Base-by-base conservation (phyloP, 2,888 invertebrate genomes). In the Chloromyia formosa region DNA sequence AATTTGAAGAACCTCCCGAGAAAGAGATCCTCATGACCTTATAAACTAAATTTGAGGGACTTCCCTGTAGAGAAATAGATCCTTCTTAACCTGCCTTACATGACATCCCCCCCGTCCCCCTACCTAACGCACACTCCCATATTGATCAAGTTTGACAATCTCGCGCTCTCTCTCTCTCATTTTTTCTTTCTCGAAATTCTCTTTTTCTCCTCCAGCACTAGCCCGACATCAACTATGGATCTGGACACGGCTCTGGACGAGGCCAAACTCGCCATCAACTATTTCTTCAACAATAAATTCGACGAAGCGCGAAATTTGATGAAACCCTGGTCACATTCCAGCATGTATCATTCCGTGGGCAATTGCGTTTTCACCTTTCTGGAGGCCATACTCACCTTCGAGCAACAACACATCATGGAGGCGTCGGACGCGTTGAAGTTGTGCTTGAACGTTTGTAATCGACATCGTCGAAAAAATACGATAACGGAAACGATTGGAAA, bases 331-430 rank as follows among this genome's bases (percentile, higher is more conserved):
- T 90, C 93, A 4, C 88, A 90, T 66, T 88, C 88, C 61, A 96
- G 96, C 77, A 90, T 97, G 88, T 98, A 98, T 83, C 98, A 98
- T 86, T 92, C 97, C 1, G 87, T 97, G 74, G 97, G 97, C 1
- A 90, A 92, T 77, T 91, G 94, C 3, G 94, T 96, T 40, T 95
- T 98, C 82, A 88, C 93, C 80, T 97, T 95, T 83, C 89, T 98
- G 49, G 96, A 97, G 82, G 97, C 97, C 0, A 91, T 96, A 82
- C 88, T 98, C 81, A 97, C 97, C 1, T 95, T 96, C 82, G 97
- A 98, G 83, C 92, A 91, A 80, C 87, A 87, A 75, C 91, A 94
- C 80, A 93, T 96, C 76, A 89, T 88, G 77, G 86, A 88, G 75
- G 94, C 96, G 0, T 89, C 92, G 0, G 88, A 90, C 27, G 90